A percentile compares a stretch with the other conserved stretches of the same genome.
Conservation (phyloP, 92 coral and sea anemone genomes). For the Zoanthus gigantus region DNA sequence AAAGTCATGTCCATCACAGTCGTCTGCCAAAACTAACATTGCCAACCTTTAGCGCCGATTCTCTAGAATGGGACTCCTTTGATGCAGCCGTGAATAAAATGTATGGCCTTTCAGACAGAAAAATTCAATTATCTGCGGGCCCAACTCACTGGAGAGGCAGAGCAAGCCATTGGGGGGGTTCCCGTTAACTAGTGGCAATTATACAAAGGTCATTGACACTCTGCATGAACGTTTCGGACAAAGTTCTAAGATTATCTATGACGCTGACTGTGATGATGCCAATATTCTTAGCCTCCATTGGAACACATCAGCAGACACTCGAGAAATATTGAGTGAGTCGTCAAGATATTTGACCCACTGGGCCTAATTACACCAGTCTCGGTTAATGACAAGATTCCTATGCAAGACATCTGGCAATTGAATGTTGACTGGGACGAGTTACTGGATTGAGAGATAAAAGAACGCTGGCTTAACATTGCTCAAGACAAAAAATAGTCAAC, state of each 20-base stretch:
- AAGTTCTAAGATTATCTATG: slow-evolving; percentile 11
- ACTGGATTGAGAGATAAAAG: no score
- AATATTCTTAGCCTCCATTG: no score
- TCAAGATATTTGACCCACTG: no score
- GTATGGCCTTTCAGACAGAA: background rate
- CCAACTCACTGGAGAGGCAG: background rate
- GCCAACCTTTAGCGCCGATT: background rate
- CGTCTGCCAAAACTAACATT: background rate
- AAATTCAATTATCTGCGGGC: background rate
- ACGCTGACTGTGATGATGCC: no score
- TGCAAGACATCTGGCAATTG: no score
- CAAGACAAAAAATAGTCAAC: no score
- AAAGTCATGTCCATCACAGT: background rate
- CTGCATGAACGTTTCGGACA: slow-evolving; percentile 51
- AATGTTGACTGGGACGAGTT: no score
- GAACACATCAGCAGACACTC: no score
- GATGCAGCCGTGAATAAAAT: background rate
- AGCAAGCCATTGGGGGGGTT: background rate
- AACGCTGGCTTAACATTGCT: no score
- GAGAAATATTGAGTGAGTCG: no score
- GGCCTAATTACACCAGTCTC: no score
- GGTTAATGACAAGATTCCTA: no score
- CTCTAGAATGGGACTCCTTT: background rate
- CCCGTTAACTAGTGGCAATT: slow-evolving; percentile 13
- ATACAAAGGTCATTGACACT: slow-evolving; percentile 8